Base-by-base conservation (phyloP, 2,888 invertebrate species). In the Polydrusus cervinus region DNA sequence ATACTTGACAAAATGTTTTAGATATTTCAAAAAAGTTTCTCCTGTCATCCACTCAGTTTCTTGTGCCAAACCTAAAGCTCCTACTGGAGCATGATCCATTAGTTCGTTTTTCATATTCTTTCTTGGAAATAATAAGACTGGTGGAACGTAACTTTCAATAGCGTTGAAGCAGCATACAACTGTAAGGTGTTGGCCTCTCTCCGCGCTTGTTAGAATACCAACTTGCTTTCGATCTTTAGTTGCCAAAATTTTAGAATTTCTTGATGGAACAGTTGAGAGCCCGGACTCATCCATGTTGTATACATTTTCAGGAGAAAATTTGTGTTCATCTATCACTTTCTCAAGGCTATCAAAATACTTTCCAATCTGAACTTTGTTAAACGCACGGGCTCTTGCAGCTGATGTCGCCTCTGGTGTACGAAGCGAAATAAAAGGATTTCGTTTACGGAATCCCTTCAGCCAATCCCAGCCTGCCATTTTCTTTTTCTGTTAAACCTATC, bases 61-160 rank as follows among this genome's bases (percentile, higher is more conserved):
- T 9, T 64, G 30, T 5, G 14, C 30, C 3, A 40, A 64, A 3
- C 8, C 45, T 8, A 55, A 3, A 8, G 65, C n/a, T n/a, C n/a
- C n/a, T n/a, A 14, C 2, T n/a, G 47, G 47, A 18, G 40, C 65
- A 9, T 43, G 3, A 64, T 64, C 65, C 16, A 43, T n/a, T n/a
- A n/a, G n/a, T n/a, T n/a, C n/a, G n/a, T 43, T 7, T n/a, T 45
- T n/a, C 43, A 64, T 64, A 45, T 64, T 57, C 13, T 64, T 64
- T 2, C 65, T 3, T 7, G 65, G 65, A 64, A 64, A 64, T 6
- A 64, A 57, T 1, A 64, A 25, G 18, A 10, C 65, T 64, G 65
- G 65, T 9, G 65, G 65, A 14, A 40, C 14, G 6, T 6, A 40
- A 9, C 8, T 64, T 64, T 49, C 16, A 16, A 40, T 3, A 55